These are phyloP conservation scores for Drosophila melanogaster DNA, from an alignment of 1,140 invertebrate genomes.

Conservation along the genomic window DNA sequence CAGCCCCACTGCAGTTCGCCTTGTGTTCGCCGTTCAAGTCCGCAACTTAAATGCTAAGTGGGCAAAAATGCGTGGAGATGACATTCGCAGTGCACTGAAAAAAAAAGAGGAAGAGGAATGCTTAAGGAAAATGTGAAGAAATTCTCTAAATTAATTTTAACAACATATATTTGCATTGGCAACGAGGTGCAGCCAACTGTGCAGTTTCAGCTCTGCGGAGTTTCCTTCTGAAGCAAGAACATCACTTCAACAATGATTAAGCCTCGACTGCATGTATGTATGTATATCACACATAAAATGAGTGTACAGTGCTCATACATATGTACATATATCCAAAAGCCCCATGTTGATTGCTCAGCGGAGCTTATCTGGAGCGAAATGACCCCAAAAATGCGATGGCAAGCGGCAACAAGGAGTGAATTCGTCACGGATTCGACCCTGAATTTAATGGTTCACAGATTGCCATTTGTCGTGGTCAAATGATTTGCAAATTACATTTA, in stretches of 20 bases:
- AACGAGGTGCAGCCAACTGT: slow-evolving; percentile 55
- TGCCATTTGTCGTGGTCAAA: slow-evolving; percentile 7
- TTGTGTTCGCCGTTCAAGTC: slow-evolving; percentile 34
- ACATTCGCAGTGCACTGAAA: slow-evolving; percentile 34
- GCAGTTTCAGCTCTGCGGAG: slow-evolving; percentile 39
- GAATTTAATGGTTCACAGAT: slow-evolving; percentile 45
- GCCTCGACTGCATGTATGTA: slow-evolving; percentile 54
- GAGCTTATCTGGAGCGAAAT: slow-evolving; percentile 57
- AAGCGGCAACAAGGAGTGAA: slow-evolving; percentile 12
- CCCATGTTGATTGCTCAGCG: slow-evolving; percentile 42
- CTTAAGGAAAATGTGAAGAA: no score
- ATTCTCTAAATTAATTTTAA: not conserved
- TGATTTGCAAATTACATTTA: not conserved
- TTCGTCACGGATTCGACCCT: slow-evolving; percentile 37
- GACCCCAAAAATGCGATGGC: slow-evolving; percentile 44
- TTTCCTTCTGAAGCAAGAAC: slow-evolving; percentile 20
- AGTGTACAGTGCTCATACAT: not conserved
- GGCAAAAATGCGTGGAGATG: slow-evolving; percentile 39
- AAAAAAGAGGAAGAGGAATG: no score
- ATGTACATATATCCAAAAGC: slow-evolving; percentile 2
- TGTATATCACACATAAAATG: slow-evolving; percentile 36
- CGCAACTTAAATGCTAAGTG: slow-evolving; percentile 41
- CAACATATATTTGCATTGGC: not conserved
- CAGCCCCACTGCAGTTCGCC: slow-evolving; percentile 38
- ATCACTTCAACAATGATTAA: slow-evolving; percentile 44